Evolutionary conservation across 35 echinoderm and acorn worm genomes (phyloP).

Genomic region (Lytechinus pictus): DNA sequence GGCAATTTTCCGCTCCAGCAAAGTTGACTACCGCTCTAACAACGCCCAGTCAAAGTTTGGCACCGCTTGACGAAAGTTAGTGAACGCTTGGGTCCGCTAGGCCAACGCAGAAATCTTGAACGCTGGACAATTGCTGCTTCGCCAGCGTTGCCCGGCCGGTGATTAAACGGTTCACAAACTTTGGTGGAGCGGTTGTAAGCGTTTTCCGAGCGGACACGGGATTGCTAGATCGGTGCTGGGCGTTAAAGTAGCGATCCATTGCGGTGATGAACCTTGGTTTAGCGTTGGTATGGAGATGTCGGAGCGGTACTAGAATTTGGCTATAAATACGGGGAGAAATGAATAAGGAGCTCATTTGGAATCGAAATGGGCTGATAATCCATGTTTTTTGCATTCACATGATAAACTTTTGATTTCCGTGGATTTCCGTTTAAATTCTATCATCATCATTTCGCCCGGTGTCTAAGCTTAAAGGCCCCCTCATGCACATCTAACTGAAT

Average conservation of each 20-base stretch:
- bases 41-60: conserved; percentile 48
- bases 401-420: too few relatives aligned
- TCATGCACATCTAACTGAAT: too few relatives aligned
- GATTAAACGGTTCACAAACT: too few relatives aligned
- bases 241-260: conserved; percentile 31
- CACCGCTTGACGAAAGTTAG: conserved; percentile 32
- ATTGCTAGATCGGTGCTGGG: conserved; percentile 37
- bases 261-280: conserved; percentile 3
- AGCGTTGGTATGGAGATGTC: neutral
- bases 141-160: neutral
- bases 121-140: conserved; percentile 15
- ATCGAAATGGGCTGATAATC: too few relatives aligned
- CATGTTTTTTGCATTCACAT: too few relatives aligned
- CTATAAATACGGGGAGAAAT: too few relatives aligned
- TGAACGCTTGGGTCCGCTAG: conserved; percentile 40
- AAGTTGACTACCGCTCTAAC: conserved; percentile 41
- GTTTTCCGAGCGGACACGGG: conserved; percentile 40
- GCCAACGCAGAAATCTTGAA: conserved; percentile 47
- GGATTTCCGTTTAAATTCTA: too few relatives aligned
- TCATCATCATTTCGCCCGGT: too few relatives aligned
- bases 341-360: too few relatives aligned
- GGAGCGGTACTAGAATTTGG: too few relatives aligned
- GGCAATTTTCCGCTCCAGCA: conserved; percentile 34
- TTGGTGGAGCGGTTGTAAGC: neutral
- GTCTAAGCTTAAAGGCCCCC: too few relatives aligned